Evolutionary conservation across 2,888 invertebrate genomes (phyloP), one percentile per base, ranked within the genome.

Genomic region (Heliconius erato): DNA sequence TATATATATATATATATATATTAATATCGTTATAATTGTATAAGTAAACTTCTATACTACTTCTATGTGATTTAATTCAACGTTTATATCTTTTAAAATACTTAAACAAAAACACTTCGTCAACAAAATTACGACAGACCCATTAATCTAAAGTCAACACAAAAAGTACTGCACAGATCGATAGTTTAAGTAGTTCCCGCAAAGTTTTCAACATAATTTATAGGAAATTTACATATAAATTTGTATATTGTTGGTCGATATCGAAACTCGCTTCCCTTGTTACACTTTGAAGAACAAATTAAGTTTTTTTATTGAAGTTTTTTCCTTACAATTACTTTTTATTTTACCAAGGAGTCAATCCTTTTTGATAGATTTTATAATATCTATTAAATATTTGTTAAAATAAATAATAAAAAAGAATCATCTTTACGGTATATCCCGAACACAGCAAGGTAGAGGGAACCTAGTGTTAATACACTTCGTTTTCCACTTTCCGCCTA

Each of bases 121-220:
- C 28, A 26, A 49, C 28, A 11, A 76, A 49, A 78, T 78, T 49
- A 14, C 49, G 32, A 44, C 16, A 68, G 14, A 32, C 23, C 78
- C 78, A 68, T 78, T 78, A 78, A 67, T 68, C 78, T 78, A 44
- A 68, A 68, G 32, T 28, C 78, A 28, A 78, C 49, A 78, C 67
- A 78, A 68, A 78, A 78, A 78, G 49, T 68, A 78, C 49, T 78
- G 78, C 78, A 78, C 32, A 3, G 12, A 76, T 63, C 78, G 78
- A 68, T 78, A 78, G 49, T 78, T 68, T 49, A 49, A 49, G 14
- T 44, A 23, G 67, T 67, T 35, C 9, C 44, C 11, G 44, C 67
- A 49, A 78, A 78, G 67, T 78, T 68, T 65, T 19, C 44, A n/a
- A 32, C 32, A 49, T 78, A 68, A 78, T 32, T 49, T 68, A 78